Evolutionary conservation across 1,140 invertebrate species (phyloP), one percentile per base, ranked within the genome.

Genomic region (Drosophila tsacasi): DNA sequence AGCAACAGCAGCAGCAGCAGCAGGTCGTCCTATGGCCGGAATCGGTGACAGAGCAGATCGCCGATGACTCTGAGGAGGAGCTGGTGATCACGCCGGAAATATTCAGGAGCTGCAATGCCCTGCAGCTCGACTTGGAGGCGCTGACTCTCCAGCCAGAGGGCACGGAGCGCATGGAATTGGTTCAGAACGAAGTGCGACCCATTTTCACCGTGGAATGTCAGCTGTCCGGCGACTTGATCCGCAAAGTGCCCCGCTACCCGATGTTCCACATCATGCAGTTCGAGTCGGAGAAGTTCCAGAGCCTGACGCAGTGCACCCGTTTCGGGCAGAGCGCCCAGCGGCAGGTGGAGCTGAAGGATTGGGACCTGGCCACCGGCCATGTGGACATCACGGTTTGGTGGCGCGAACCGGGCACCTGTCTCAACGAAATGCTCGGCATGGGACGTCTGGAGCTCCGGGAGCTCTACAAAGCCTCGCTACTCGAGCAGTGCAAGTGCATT

Each of bases 221-320:
- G 44, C 47, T 92, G 30, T 92, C 91, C 7, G 63, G 84, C 25
- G 86, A 92, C 1, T 49, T 92, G 46, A 92, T 92, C 19, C 66
- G 73, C 10, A 19, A 69, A 0, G 76, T 91, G 63, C 75, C 83
- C 35, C 91, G 83, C 37, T 62, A 57, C 23, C 67, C 87, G 21
- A 85, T 92, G 91, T 92, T 92, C 44, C 79, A 92, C 32, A 76
- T 92, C 37, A 92, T 92, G 87, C 91, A 92, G 81, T 92, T 92
- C 71, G 91, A 92, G 72, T 92, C 91, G 64, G 91, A 92, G 62
- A 92, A 92, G 39, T 92, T 92, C 71, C 86, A 92, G 35, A 89
- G 83, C 54, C 72, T 92, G n/a, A 92, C 91, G 5, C 91, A 92
- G 58, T 92, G 91, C 49, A 92, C 91, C 30, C 91, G 91, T 23